phyloP scores from a whole-genome alignment of 2,888 invertebrate species.

The Rhodophaea formosa region DNA sequence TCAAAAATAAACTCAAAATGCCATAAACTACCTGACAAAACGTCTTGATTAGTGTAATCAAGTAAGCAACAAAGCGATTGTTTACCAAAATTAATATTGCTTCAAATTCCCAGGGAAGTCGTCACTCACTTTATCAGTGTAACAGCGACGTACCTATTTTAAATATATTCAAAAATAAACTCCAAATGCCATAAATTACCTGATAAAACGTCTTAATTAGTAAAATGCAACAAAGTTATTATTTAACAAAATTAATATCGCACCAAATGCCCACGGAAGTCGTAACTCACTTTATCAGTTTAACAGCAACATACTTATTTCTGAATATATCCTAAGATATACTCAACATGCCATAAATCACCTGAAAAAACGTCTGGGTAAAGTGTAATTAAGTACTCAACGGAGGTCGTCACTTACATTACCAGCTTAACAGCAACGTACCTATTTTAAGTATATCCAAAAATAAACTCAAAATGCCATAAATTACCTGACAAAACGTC shows the following conservation, averaged over 20 bases:
- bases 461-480: background rate
- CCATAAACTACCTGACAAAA: background rate
- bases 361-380: too few relatives aligned
- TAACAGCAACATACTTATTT: too few relatives aligned
- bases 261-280: constrained; percentile 7
- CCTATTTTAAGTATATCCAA: too few relatives aligned
- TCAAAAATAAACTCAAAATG: background rate
- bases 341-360: too few relatives aligned
- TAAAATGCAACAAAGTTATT: constrained; percentile 7
- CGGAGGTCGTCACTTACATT: too few relatives aligned
- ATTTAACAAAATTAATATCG: constrained; percentile 11
- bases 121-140: too few relatives aligned
- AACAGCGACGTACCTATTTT: too few relatives aligned
- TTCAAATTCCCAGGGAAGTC: constrained; percentile 10
- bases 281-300: too few relatives aligned
- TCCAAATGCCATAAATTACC: background rate
- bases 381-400: too few relatives aligned
- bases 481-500: background rate
- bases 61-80: constrained; percentile 8
- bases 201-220: constrained; percentile 1
- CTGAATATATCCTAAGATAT: too few relatives aligned
- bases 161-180: background rate
- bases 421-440: too few relatives aligned
- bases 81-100: constrained; percentile 9
- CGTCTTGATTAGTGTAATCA: constrained; percentile 11